Evolutionary conservation across 92 coral and sea anemone species (phyloP), one percentile per base, ranked within the genome.

Genomic region (Zoanthus gigantus): DNA sequence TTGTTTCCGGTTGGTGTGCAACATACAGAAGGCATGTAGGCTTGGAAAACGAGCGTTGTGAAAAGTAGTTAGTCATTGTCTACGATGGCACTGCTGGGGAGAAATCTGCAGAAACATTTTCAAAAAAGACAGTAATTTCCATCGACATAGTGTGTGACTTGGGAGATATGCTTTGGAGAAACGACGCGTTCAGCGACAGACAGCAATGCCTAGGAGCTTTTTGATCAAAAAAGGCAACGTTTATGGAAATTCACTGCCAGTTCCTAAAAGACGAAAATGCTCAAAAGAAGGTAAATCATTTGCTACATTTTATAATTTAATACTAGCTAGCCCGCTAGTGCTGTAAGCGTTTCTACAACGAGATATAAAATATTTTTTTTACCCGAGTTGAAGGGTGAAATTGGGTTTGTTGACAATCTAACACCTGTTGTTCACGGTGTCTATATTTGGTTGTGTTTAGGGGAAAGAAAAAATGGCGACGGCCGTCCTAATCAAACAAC

Each of bases 191-290:
- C 65, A 92, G 71, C 52, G 80, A 68, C 78, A 79, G 89, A 75
- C 87, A 92, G 92, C 89, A 83, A 97, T 97, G 99, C 99, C 99
- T 83, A 97, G 94, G 87, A 95, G 98, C 83, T 97, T 97, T 92
- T 88, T 97, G 94, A 97, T 97, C 82, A 97, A 95, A 88, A 97
- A 97, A 90, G 92, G 89, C 80, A 92, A 81, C 79, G 96, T 94
- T 85, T 92, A 95, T 77, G 85, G 91, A 48, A 92, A 84, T 86
- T 72, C 88, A 7, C 85, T 92, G 66, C 47, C 94, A 32, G 77
- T 45, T 73, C 15, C 86, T 57, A 89, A 83, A 74, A 81, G 29
- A 61, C 75, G 85, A 81, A 63, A 81, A 81, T 23, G 28, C 28
- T 44, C 85, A 17, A 37, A 30, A 72, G 69, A 74, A 77, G 58